These are phyloP conservation scores for Coenobita brevimanus DNA, from an alignment of 1,140 invertebrate genomes.

Conservation along the genomic window DNA sequence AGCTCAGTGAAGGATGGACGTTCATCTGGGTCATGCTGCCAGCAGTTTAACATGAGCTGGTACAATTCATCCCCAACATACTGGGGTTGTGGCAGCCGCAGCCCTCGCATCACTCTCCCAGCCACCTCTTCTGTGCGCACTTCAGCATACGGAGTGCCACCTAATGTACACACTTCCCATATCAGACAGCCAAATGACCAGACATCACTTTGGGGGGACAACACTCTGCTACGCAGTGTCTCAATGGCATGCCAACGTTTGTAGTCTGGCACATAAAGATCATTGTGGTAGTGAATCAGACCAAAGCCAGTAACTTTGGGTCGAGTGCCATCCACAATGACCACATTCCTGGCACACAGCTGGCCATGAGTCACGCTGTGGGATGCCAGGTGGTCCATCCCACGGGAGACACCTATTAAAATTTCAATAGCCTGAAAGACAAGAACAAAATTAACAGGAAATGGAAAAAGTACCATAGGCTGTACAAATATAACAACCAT, in stretches of 20 bases:
- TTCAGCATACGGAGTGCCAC: slow-evolving; percentile 85
- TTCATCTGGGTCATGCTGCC: slow-evolving; percentile 87
- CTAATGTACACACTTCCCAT: slow-evolving; percentile 89
- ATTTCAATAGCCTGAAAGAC: slow-evolving; percentile 75
- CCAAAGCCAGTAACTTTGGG: slow-evolving; percentile 85
- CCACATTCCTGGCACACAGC: slow-evolving; percentile 82
- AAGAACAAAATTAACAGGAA: too few relatives aligned
- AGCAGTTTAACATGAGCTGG: slow-evolving; percentile 87
- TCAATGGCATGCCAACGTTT: slow-evolving; percentile 86
- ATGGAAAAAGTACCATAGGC: too few relatives aligned
- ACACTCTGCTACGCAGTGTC: slow-evolving; percentile 76
- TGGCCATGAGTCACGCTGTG: slow-evolving; percentile 82
- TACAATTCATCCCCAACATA: slow-evolving; percentile 83
- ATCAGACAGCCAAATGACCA: slow-evolving; percentile 88
- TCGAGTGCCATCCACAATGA: slow-evolving; percentile 77
- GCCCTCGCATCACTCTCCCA: slow-evolving; percentile 80
- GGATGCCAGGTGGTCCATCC: slow-evolving; percentile 80
- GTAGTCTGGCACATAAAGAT: slow-evolving; percentile 77
- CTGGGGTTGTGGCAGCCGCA: slow-evolving; percentile 82
- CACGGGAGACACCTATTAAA: slow-evolving; percentile 78
- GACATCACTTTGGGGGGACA: slow-evolving; percentile 82
- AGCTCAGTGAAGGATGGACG: slow-evolving; percentile 82
- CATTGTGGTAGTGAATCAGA: slow-evolving; percentile 75
- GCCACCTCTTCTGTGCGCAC: slow-evolving; percentile 81
- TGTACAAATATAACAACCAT: too few relatives aligned